Base-by-base conservation (phyloP, 2,113 vertebrate genomes). In the Paradisaea rubra region DNA sequence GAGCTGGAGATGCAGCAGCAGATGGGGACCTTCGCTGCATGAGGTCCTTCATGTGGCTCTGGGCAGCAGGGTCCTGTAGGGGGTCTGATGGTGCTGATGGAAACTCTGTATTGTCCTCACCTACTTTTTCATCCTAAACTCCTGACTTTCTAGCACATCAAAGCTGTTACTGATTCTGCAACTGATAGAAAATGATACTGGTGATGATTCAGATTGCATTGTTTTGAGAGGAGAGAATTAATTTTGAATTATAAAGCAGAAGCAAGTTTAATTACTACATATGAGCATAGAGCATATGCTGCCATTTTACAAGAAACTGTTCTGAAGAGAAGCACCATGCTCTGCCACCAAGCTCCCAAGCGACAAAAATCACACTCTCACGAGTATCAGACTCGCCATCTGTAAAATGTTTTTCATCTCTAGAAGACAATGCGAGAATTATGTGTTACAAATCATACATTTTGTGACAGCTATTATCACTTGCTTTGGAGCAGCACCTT, bases 341-440 rank as follows among this genome's bases (percentile, higher is more conserved):
- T 85, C 79, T 65, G 89, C 84, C 66, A 81, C 60, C 21, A 45
- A 70, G 83, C 79, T 96, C 69, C 68, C 5, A 5, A 74, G 79
- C 31, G 6, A 96, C 94, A 87, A 81, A 89, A 95, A 82, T 93
- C 85, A 89, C 96, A 93, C 76, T 64, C 89, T 91, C 39, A 41
- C 0, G 3, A 88, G 85, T 94, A 94, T 86, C 89, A 96, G 91
- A 94, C 93, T 89, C 24, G 1, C 90, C 94, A 96, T 95, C 95
- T 95, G 91, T 50, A 96, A 92, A 84, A 90, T 63, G 85, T 79
- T 96, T 93, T 86, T 91, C 80, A 74, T 70, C 47, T 94, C 72
- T n/a, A 72, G 49, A 91, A 91, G 93, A 78, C 13, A 86, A 74
- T 68, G 85, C 82, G 86, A 93, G 89, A 94, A 79, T 39, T 94